phyloP scores from a whole-genome alignment of 2,888 invertebrate genomes.

The Lissonota sp. region DNA sequence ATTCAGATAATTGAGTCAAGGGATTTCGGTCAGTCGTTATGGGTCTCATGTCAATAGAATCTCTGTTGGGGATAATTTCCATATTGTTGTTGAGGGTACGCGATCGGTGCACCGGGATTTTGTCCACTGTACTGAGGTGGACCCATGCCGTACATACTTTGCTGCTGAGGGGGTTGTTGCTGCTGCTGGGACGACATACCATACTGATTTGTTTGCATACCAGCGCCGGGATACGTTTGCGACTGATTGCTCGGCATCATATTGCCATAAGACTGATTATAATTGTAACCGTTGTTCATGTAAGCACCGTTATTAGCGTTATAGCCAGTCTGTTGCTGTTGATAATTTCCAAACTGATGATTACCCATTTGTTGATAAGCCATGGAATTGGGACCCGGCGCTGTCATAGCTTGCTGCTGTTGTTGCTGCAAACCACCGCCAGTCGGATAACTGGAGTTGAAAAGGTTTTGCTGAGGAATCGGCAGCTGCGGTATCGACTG shows the following conservation, averaged over 20 bases:
- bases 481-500: constrained; percentile 53
- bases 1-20: no score
- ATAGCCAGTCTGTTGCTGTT: constrained; percentile 53
- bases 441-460: constrained; percentile 37
- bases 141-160: constrained; percentile 69
- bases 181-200: constrained; percentile 27
- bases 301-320: constrained; percentile 32
- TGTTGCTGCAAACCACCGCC: constrained; percentile 19
- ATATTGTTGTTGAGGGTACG: constrained; percentile 78
- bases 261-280: constrained; percentile 70
- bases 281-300: constrained; percentile 79
- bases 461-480: constrained; percentile 60
- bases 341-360: constrained; percentile 76
- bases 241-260: constrained; percentile 72
- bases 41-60: constrained; percentile 73
- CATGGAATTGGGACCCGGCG: constrained; percentile 15
- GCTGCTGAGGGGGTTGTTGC: constrained; percentile 59
- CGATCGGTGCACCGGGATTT: constrained; percentile 63
- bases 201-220: constrained; percentile 48
- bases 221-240: constrained; percentile 30
- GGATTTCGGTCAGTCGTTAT: no score
- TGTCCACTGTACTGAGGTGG: constrained; percentile 73
- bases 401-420: constrained; percentile 32
- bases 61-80: constrained; percentile 79
- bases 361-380: constrained; percentile 68